phyloP scores from a whole-genome alignment of 92 coral and sea anemone species.

The Blastomussa wellsi region DNA sequence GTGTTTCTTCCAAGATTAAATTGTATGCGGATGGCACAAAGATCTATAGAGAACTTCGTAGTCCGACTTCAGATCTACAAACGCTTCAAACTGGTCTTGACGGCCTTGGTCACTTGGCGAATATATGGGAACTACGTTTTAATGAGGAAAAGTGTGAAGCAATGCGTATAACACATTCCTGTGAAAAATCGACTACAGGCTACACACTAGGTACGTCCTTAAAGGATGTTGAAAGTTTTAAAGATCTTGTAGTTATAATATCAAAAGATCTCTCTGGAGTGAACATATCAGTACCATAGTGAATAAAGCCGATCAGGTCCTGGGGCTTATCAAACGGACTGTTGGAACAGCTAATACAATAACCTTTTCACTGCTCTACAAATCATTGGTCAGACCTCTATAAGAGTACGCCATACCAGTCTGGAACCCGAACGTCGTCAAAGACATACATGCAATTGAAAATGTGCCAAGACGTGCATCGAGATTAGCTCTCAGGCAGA shows the following conservation, averaged over 20 bases:
- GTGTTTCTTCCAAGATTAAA: background rate
- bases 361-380: too few relatives aligned
- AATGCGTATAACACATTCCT: background rate
- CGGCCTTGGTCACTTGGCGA: slow-evolving; percentile 33
- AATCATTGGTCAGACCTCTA: too few relatives aligned
- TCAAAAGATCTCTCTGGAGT: background rate
- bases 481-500: slow-evolving; percentile 30
- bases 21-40: slow-evolving; percentile 47
- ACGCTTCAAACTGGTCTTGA: slow-evolving; percentile 48
- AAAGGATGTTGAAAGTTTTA: slow-evolving; percentile 3
- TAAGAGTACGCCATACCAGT: slow-evolving; percentile 35
- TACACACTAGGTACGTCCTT: background rate
- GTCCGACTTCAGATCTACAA: slow-evolving; percentile 6
- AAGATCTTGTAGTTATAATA: background rate
- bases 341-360: too few relatives aligned
- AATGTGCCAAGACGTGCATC: slow-evolving; percentile 39
- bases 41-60: slow-evolving; percentile 27
- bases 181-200: background rate
- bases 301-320: background rate
- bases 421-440: slow-evolving; percentile 29
- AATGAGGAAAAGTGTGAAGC: slow-evolving; percentile 14
- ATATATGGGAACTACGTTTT: slow-evolving; percentile 43
- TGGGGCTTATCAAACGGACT: too few relatives aligned
- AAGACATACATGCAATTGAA: slow-evolving; percentile 34
- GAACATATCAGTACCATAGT: background rate